Base-by-base conservation (phyloP, 2,888 invertebrate species). In the Eledone cirrhosa region DNA sequence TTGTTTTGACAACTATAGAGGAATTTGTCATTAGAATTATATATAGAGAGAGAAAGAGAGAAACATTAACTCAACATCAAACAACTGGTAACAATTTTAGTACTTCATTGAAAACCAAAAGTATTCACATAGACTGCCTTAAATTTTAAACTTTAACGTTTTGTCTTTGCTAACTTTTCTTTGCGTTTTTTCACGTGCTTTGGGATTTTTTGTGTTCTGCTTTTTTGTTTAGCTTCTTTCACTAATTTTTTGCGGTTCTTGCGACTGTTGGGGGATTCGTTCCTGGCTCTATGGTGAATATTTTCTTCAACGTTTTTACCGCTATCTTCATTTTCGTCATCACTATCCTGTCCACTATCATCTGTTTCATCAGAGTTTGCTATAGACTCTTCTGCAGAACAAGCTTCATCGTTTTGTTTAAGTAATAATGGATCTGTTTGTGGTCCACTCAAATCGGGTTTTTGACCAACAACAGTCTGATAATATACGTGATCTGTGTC, bases 111-210 rank as follows among this genome's bases (percentile, higher is more conserved):
- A 41, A 41, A 11, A 41, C 5, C 5, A 41, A 41, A 5, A 11
- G 41, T 41, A 11, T 41, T 5, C 11, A 41, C 8, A 41, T 0
- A 41, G 11, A 41, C 41, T 41, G 11, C 41, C 5, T 8, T 41
- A 41, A 41, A 0, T 41, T 41, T 41, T 41, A 11, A 41, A n/a
- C n/a, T 11, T 72, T 24, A 72, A 72, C 33, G 41, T 72, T 72
- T 72, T 22, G 72, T 41, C 27, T 78, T 82, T 13, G 83, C 82
- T 29, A 84, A 41, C 82, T 86, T 88, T 78, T 96, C 96, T 88
- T 95, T 94, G 83, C 95, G 93, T 88, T 97, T 98, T 89, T 99
- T 99, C 0, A 97, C 91, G 90, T 98, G 96, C 90, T 99, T 99
- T 86, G 97, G 97, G 0, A 95, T 93, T 92, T 99, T 99, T 0